These are phyloP conservation scores for Trichomalopsis sarcophagae DNA, from an alignment of 1,140 invertebrate genomes.

Conservation along the genomic window DNA sequence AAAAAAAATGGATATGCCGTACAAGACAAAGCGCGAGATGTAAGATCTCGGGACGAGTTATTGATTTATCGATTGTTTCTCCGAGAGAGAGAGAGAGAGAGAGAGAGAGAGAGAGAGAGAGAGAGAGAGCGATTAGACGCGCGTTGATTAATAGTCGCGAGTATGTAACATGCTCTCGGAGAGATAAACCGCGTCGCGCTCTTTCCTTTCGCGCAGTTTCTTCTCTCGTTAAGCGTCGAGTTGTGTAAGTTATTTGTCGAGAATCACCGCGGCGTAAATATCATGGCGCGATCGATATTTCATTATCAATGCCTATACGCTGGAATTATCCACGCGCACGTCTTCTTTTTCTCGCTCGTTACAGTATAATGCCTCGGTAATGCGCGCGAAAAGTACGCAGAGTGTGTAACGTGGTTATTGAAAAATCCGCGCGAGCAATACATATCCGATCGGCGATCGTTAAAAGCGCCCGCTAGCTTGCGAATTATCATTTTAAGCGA, in stretches of 20 bases:
- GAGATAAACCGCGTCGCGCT: constrained; percentile 52
- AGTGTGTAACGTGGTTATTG: not conserved
- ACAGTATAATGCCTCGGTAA: not conserved
- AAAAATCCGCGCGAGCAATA: not conserved
- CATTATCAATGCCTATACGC: constrained; percentile 35
- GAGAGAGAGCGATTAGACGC: not conserved
- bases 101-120: not conserved
- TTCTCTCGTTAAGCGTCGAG: constrained; percentile 52
- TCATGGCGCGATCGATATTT: constrained; percentile 46
- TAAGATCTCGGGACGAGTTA: constrained; percentile 44
- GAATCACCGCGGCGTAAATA: constrained; percentile 44
- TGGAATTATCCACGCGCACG: not conserved
- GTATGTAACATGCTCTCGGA: not conserved
- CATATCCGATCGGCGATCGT: not conserved
- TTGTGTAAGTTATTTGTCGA: constrained; percentile 63
- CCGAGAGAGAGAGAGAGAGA: constrained; percentile 11
- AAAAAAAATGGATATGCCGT: not conserved
- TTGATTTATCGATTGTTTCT: constrained; percentile 61
- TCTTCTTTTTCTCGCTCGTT: constrained; percentile 42
- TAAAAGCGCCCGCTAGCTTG: not conserved
- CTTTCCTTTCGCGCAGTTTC: constrained; percentile 52
- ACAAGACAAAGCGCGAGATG: not conserved
- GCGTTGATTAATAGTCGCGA: not conserved
- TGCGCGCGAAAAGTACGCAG: not conserved
- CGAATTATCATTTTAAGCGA: constrained; percentile 32